phyloP scores from a whole-genome alignment of 2,113 vertebrate genomes.

The Panthera leo region DNA sequence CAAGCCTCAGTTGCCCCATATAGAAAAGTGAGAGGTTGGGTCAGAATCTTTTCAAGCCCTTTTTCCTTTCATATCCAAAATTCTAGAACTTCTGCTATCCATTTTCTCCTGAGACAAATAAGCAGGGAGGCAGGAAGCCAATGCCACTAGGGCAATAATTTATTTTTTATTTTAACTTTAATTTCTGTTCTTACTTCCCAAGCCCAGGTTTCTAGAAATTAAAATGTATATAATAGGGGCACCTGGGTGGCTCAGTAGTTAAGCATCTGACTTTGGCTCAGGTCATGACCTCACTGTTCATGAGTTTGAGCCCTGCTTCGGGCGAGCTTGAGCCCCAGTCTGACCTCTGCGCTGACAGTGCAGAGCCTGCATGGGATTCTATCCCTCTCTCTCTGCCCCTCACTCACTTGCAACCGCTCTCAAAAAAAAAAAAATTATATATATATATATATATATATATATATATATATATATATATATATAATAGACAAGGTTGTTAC shows the following conservation, averaged over 20 bases:
- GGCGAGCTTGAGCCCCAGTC: too few relatives aligned
- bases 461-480: background rate
- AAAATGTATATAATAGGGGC: background rate
- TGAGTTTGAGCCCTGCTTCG: too few relatives aligned
- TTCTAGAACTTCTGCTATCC: background rate
- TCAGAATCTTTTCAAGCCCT: background rate
- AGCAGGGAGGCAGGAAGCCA: background rate
- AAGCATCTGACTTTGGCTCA: too few relatives aligned
- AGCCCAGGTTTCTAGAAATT: constrained; percentile 4
- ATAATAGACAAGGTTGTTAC: background rate
- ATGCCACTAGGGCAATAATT: background rate
- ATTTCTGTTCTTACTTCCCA: background rate
- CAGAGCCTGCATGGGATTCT: too few relatives aligned
- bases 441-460: background rate
- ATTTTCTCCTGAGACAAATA: constrained; percentile 8
- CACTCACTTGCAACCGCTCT: too few relatives aligned
- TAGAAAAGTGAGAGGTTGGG: background rate
- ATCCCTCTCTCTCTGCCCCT: too few relatives aligned
- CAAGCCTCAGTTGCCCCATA: background rate
- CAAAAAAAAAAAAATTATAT: too few relatives aligned
- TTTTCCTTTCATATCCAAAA: background rate
- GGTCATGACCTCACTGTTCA: too few relatives aligned
- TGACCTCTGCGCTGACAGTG: too few relatives aligned
- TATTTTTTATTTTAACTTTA: constrained; percentile 21
- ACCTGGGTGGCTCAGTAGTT: too few relatives aligned